Percentiles rank a stretch among this genome's conserved stretches.
phyloP scores from a whole-genome alignment of 2,113 vertebrate genomes.

The Falco punctatus region DNA sequence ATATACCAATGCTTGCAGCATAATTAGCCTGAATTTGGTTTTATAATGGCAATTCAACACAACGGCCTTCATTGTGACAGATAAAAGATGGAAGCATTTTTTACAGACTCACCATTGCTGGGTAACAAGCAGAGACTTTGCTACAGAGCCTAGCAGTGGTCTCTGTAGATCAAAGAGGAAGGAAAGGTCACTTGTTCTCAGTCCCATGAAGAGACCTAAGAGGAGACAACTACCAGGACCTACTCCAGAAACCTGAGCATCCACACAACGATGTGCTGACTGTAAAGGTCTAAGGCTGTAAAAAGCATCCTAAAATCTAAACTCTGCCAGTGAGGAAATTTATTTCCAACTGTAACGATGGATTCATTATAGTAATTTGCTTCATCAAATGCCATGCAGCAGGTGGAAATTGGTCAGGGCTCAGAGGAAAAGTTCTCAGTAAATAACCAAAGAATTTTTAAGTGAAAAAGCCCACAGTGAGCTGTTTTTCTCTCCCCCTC shows the following conservation, averaged over 20 bases:
- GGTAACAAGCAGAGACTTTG: not conserved
- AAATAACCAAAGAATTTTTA: slow-evolving; percentile 26
- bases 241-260: not conserved
- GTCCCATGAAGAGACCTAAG: not conserved
- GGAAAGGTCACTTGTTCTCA: not conserved
- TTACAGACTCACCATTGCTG: not conserved
- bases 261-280: not conserved
- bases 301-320: not conserved
- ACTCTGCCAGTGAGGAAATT: not conserved
- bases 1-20: not conserved
- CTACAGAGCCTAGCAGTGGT: not conserved
- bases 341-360: slow-evolving; percentile 27
- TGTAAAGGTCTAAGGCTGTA: not conserved
- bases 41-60: not conserved
- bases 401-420: slow-evolving; percentile 42
- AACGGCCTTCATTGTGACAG: not conserved
- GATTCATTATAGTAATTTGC: slow-evolving; percentile 7
- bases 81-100: not conserved
- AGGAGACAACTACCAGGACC: not conserved
- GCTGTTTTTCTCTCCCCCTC: not conserved
- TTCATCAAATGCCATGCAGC: slow-evolving; percentile 34
- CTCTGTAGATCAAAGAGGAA: not conserved
- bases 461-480: not conserved
- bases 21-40: not conserved
- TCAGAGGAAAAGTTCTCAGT: slow-evolving; percentile 14